These are phyloP conservation scores for Phania funesta DNA, from an alignment of 2,888 invertebrate species.

Conservation along the genomic window DNA sequence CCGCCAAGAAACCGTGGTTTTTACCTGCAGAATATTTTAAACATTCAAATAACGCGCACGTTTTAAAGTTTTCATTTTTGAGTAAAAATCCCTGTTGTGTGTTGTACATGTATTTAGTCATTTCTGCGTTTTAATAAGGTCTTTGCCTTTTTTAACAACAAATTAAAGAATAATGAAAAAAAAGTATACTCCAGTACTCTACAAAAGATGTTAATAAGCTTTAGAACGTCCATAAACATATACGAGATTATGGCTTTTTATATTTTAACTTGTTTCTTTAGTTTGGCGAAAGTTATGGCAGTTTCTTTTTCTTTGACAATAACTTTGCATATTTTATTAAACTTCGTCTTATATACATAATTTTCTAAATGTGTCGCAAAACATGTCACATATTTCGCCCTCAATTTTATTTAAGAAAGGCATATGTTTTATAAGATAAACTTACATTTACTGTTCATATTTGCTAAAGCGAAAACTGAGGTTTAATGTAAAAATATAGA, in stretches of 20 bases:
- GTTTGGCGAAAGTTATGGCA: no score
- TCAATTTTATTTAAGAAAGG: no score
- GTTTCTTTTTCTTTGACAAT: no score
- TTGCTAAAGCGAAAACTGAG: no score
- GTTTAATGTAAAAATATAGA: no score
- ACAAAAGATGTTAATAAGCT: neutral
- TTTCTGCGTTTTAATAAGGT: constrained; percentile 40
- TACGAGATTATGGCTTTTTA: neutral
- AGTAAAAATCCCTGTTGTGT: neutral
- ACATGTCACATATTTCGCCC: no score
- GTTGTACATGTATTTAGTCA: neutral
- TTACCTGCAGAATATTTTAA: constrained; percentile 17
- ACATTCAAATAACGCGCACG: constrained; percentile 31
- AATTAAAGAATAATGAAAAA: neutral
- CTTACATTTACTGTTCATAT: no score
- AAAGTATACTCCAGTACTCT: neutral
- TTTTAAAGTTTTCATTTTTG: neutral
- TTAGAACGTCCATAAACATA: neutral
- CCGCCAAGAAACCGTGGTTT: constrained; percentile 31
- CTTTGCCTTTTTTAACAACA: constrained; percentile 26
- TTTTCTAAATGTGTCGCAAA: no score
- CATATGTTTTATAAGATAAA: no score
- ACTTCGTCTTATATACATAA: no score
- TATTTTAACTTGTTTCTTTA: neutral
- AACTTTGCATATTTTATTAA: no score